Percentiles rank a stretch among this genome's conserved stretches.
These are phyloP conservation scores for Caenorhabditis inopinata DNA, from an alignment of 1,140 invertebrate species.

Conservation along the genomic window DNA sequence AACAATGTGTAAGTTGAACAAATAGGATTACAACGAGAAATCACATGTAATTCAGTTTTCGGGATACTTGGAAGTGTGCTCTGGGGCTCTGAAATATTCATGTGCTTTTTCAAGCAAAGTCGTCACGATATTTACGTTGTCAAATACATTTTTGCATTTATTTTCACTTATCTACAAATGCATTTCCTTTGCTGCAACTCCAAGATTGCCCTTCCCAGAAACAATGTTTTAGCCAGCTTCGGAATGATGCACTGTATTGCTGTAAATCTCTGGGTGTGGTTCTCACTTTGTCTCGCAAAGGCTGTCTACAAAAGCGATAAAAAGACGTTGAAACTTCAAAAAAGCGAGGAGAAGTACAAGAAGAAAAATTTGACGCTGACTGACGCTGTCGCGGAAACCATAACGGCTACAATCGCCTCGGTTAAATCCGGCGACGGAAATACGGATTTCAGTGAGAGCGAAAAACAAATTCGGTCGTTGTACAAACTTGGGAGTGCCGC, in stretches of 20 bases:
- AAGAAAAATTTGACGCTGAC: not conserved
- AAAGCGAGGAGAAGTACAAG: not conserved
- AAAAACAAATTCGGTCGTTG: not conserved
- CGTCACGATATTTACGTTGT: not conserved
- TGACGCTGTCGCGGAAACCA: not conserved
- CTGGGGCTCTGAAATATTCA: constrained; percentile 64
- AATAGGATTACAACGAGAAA: not conserved
- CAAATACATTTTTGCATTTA: constrained; percentile 56
- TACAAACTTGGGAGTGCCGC: not conserved
- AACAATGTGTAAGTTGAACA: constrained; percentile 50
- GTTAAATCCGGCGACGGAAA: not conserved
- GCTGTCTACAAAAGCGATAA: not conserved
- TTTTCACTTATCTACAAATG: constrained; percentile 66
- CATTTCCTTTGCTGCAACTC: constrained; percentile 67
- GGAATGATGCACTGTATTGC: constrained; percentile 65
- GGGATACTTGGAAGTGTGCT: constrained; percentile 63
- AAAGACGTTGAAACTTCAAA: constrained; percentile 16
- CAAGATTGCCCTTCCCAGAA: constrained; percentile 51
- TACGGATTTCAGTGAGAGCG: not conserved
- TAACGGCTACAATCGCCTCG: not conserved
- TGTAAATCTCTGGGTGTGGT: constrained; percentile 65
- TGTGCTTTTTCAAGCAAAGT: constrained; percentile 55
- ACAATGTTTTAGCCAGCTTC: constrained; percentile 53
- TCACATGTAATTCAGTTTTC: constrained; percentile 62
- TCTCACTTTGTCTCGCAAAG: constrained; percentile 62